phyloP scores from a whole-genome alignment of 1,140 invertebrate genomes.

The Drosophila guanche region DNA sequence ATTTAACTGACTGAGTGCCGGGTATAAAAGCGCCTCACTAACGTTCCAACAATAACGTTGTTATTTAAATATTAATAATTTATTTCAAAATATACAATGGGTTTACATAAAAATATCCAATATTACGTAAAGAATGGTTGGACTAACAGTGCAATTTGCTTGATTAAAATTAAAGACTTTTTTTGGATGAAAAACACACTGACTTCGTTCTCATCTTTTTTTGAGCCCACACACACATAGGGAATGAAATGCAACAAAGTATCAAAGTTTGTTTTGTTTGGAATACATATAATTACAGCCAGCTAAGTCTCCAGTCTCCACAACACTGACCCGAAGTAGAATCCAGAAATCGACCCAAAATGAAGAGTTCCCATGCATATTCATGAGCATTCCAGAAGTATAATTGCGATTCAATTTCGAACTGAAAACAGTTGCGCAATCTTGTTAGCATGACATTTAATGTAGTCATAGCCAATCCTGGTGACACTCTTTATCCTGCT shows the following conservation, averaged over 20 bases:
- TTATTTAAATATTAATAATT: no score
- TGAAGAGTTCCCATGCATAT: not conserved
- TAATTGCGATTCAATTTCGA: slow-evolving; percentile 58
- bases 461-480: slow-evolving; percentile 90
- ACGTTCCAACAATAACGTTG: no score
- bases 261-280: slow-evolving; percentile 46
- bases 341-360: not conserved
- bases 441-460: slow-evolving; percentile 88
- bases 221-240: slow-evolving; percentile 41
- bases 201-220: slow-evolving; percentile 25
- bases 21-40: no score
- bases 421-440: slow-evolving; percentile 85
- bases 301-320: slow-evolving; percentile 43
- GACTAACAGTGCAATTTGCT: slow-evolving; percentile 26
- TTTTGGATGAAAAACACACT: slow-evolving; percentile 26
- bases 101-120: slow-evolving; percentile 32
- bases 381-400: slow-evolving; percentile 3
- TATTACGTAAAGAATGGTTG: slow-evolving; percentile 22
- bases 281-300: slow-evolving; percentile 51
- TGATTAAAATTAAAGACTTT: slow-evolving; percentile 24
- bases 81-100: slow-evolving; percentile 33
- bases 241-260: slow-evolving; percentile 75
- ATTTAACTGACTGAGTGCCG: no score
- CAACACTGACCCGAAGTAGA: slow-evolving; percentile 45
- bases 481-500: slow-evolving; percentile 89